Evolutionary conservation across 2,113 vertebrate genomes (phyloP).

Genomic region (Eclectus roratus): DNA sequence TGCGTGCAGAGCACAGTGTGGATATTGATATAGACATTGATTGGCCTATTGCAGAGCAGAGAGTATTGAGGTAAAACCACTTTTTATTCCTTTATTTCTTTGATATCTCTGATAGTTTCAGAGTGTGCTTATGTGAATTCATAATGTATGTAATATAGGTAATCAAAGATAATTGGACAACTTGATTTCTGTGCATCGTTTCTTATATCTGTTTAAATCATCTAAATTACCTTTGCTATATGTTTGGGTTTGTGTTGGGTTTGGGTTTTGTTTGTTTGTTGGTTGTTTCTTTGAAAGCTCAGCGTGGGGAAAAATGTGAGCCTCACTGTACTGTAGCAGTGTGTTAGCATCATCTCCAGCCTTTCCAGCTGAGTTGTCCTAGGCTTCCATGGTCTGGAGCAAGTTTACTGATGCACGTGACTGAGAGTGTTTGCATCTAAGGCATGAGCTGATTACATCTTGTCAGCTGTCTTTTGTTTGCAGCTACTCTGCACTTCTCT

Average conservation of each 20-base stretch:
- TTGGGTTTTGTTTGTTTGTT: neutral
- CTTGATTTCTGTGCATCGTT: neutral
- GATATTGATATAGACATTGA: conserved; percentile 97
- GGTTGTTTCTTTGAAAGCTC: neutral
- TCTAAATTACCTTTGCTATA: neutral
- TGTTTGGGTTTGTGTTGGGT: neutral
- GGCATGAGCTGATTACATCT: neutral
- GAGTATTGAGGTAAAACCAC: conserved; percentile 84
- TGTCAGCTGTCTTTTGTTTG: neutral
- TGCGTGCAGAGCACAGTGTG: conserved; percentile 89
- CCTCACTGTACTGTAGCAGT: neutral
- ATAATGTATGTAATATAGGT: neutral
- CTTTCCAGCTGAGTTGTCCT: neutral
- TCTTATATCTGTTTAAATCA: neutral
- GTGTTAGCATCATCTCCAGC: neutral
- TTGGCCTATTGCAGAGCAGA: conserved; percentile 96
- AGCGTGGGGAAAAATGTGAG: neutral
- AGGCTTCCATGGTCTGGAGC: neutral
- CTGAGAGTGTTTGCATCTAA: neutral
- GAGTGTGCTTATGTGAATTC: neutral
- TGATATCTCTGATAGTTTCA: neutral
- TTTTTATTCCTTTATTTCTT: neutral
- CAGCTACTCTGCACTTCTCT: neutral
- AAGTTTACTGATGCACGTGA: neutral
- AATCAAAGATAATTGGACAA: neutral